A percentile compares a stretch with the other conserved stretches of the same genome.
Conservation (phyloP, 2,888 invertebrate genomes). For the Mongoloraphidia duomilia region DNA sequence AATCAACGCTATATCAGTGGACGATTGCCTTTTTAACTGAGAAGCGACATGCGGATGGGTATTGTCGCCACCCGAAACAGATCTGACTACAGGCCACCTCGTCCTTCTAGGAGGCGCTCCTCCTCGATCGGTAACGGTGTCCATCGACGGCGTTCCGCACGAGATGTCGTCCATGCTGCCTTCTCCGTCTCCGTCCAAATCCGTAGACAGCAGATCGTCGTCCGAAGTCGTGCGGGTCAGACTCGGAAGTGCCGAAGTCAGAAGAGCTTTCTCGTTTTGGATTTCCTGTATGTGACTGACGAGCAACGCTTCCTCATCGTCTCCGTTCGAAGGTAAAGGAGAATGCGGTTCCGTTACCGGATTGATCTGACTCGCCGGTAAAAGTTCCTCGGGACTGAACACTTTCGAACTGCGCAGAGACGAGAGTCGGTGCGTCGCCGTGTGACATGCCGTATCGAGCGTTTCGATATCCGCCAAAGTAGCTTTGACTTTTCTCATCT, state of each 20-base stretch:
- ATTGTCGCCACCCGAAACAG: constrained; percentile 26
- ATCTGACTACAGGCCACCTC: constrained; percentile 25
- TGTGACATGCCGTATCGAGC: constrained; percentile 71
- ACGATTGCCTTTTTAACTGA: constrained; percentile 28
- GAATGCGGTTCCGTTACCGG: constrained; percentile 17
- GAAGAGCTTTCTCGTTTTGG: constrained; percentile 64
- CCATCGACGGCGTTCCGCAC: constrained; percentile 23
- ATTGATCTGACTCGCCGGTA: constrained; percentile 21
- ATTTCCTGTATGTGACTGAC: constrained; percentile 69
- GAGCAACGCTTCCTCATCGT: constrained; percentile 60
- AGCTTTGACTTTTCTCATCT: constrained; percentile 67
- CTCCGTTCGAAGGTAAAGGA: constrained; percentile 29
- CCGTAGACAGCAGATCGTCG: constrained; percentile 71
- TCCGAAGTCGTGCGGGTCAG: constrained; percentile 74
- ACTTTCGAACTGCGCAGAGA: constrained; percentile 62
- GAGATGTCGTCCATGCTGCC: constrained; percentile 47
- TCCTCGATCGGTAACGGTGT: constrained; percentile 3
- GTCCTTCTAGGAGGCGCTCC: constrained; percentile 15
- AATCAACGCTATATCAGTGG: constrained; percentile 27
- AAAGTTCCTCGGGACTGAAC: constrained; percentile 42
- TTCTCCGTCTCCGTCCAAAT: constrained; percentile 54
- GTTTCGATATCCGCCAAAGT: constrained; percentile 84
- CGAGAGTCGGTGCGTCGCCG: constrained; percentile 66
- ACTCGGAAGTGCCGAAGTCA: constrained; percentile 66
- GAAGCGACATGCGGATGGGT: constrained; percentile 13